Evolutionary conservation across 64 coral and sea anemone species (phyloP), one percentile per base, ranked within the genome.

Genomic region (Pachyseris speciosa): DNA sequence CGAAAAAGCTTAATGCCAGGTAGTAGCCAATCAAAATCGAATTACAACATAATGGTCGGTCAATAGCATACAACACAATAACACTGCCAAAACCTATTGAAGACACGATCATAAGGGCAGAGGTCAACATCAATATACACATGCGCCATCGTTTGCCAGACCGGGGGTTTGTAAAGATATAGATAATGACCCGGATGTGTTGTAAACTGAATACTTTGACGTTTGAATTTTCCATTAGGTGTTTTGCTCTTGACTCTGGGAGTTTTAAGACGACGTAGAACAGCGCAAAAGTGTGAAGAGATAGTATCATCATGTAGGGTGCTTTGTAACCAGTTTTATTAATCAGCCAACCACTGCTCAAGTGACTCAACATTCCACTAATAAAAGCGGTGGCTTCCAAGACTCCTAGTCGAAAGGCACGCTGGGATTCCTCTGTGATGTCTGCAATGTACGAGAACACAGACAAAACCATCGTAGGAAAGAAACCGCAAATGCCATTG

Each of bases 361-460:
- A 85, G 67, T 98, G 96, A 44, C 96, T 98, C 22, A 95, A 4
- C 96, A 98, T 98, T 22, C 96, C 96, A 83, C 96, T 98, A 0
- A 98, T 87, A 32, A 98, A 98, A 4, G 93, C 96, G 15, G 91
- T 92, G 0, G 96, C 96, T 79, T 98, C 96, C 8, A 98, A 80
- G 37, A 98, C 32, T 37, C 96, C 96, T 22, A 98, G 72, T 8
- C 96, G 92, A 92, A 95, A 98, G 15, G 96, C 92, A 88, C 96
- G 96, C 85, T 98, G 84, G 77, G 93, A 95, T 67, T 91, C 83
- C 36, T 86, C 78, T 2, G 96, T 98, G 31, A 98, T 87, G n/a
- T 98, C 96, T 16, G 96, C 96, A 20, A 98, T 92, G 50, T 98
- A 98, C 13, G 96, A 98, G 48, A 98, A 98, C 20, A 98, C 92